phyloP scores from a whole-genome alignment of 2,113 vertebrate genomes.

The Lamprologus tigripictilis region DNA sequence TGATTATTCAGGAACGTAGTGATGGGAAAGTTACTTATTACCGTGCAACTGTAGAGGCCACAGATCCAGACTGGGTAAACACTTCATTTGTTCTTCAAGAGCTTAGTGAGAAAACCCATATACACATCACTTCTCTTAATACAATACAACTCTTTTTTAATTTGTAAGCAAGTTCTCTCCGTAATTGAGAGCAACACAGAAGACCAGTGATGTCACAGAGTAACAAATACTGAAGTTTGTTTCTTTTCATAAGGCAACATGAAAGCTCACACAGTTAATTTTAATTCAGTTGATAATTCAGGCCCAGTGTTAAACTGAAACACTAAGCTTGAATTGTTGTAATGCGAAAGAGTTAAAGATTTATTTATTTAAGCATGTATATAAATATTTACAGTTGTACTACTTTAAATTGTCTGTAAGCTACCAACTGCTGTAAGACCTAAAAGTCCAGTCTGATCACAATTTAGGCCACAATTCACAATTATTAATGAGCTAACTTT shows the following conservation, averaged over 20 bases:
- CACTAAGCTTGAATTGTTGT: background rate
- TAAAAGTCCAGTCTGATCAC: background rate
- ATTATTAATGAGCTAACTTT: background rate
- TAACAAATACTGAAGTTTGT: background rate
- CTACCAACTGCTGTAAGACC: background rate
- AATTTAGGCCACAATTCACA: background rate
- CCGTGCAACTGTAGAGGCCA: constrained; percentile 62
- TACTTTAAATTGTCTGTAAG: background rate
- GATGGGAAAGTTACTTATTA: constrained; percentile 74
- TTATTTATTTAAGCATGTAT: background rate
- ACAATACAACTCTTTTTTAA: background rate
- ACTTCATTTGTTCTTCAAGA: background rate
- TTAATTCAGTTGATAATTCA: background rate
- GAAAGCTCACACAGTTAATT: background rate
- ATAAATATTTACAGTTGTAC: background rate
- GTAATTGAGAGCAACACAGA: background rate
- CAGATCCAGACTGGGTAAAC: constrained; percentile 78
- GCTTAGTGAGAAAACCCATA: background rate
- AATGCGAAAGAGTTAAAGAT: background rate
- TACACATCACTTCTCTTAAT: background rate
- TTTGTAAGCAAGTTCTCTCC: background rate
- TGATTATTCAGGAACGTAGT: constrained; percentile 74
- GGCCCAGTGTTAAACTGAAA: background rate
- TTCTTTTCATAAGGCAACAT: background rate
- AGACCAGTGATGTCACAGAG: background rate